Percentiles rank a stretch among this genome's conserved stretches.
Conservation (phyloP, 1,140 invertebrate genomes). For the Nixonia krombeini region DNA sequence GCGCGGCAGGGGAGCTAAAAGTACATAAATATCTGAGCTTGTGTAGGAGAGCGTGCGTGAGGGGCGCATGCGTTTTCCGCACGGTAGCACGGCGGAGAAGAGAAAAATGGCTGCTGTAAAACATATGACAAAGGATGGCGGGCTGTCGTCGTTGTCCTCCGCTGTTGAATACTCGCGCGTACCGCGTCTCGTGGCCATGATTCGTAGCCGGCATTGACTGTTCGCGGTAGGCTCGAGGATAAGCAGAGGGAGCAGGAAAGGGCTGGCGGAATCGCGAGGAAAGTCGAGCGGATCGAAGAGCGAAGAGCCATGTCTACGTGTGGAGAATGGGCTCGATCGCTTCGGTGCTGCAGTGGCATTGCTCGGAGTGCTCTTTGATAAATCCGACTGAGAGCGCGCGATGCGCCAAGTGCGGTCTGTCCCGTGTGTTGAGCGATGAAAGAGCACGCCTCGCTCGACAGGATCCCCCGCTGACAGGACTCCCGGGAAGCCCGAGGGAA, state of each 20-base stretch:
- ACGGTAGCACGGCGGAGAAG: constrained; percentile 1
- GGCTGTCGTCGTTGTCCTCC: constrained; percentile 52
- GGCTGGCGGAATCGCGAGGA: constrained; percentile 10
- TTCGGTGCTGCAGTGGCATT: constrained; percentile 91
- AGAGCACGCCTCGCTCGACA: constrained; percentile 36
- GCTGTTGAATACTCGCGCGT: no score
- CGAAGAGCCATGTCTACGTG: constrained; percentile 66
- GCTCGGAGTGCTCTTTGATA: constrained; percentile 86
- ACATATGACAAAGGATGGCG: constrained; percentile 70
- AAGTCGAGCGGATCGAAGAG: constrained; percentile 27
- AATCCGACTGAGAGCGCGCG: constrained; percentile 85
- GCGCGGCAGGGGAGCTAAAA: no score
- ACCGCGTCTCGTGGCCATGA: constrained; percentile 30
- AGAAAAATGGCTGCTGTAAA: constrained; percentile 63
- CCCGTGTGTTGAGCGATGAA: constrained; percentile 63
- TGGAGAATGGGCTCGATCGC: constrained; percentile 87
- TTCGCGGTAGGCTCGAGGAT: constrained; percentile 6
- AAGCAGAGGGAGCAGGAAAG: background rate
- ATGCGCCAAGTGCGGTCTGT: constrained; percentile 84
- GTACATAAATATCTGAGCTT: no score
- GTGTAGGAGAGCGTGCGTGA: no score
- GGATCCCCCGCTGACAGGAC: constrained; percentile 19
- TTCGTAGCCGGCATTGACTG: constrained; percentile 14
- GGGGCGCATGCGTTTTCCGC: no score
- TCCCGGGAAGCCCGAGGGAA: constrained; percentile 15